A percentile compares a stretch with the other conserved stretches of the same genome.
These are phyloP conservation scores for Zaprionus nigranus DNA, from an alignment of 1,140 invertebrate genomes.

Conservation along the genomic window DNA sequence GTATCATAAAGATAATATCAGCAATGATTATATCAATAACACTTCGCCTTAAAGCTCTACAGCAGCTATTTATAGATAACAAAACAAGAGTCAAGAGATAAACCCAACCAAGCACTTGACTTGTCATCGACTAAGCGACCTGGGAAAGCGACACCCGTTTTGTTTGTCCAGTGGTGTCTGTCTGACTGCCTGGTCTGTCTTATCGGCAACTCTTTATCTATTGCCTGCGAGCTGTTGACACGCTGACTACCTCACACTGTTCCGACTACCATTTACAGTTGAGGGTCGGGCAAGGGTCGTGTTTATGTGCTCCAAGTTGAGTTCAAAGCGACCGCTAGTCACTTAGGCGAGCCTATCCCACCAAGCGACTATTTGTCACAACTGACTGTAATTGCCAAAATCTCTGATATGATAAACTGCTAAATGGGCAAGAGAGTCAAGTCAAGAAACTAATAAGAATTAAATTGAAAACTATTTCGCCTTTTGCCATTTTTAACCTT, in stretches of 20 bases:
- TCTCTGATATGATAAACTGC: conserved; percentile 8
- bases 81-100: background rate
- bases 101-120: conserved; percentile 23
- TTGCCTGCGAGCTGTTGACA: conserved; percentile 39
- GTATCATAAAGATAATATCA: background rate
- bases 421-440: conserved; percentile 24
- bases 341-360: conserved; percentile 39
- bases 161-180: conserved; percentile 23
- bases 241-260: conserved; percentile 22
- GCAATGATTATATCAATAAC: background rate
- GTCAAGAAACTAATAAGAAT: conserved; percentile 62
- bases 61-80: conserved; percentile 36
- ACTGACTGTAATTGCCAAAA: conserved; percentile 37
- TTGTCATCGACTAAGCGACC: conserved; percentile 14
- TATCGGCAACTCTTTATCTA: conserved; percentile 58
- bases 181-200: conserved; percentile 9
- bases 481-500: conserved; percentile 35
- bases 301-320: conserved; percentile 7
- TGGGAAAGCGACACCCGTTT: conserved; percentile 24
- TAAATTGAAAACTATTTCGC: conserved; percentile 77
- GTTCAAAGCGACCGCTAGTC: conserved; percentile 31
- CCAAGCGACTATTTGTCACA: conserved; percentile 26
- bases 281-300: conserved; percentile 26
- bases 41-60: background rate
- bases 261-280: conserved; percentile 40